Evolutionary conservation across 2,797 vertebrate species (phyloP), one percentile per base, ranked within the genome.

Genomic region (Tadarida brasiliensis): DNA sequence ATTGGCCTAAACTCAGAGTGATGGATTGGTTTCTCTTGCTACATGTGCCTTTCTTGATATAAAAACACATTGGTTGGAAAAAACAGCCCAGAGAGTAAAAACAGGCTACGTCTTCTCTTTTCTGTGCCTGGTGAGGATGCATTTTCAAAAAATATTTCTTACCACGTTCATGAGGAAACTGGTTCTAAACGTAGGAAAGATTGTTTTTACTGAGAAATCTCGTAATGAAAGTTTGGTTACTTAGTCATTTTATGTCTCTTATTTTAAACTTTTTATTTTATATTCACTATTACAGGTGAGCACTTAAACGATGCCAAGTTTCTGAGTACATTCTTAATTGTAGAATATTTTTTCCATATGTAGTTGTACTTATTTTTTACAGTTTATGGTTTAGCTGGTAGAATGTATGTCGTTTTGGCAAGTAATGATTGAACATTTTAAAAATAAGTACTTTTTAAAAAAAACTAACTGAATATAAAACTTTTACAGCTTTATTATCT

Each of bases 61-160:
- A 54, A 94, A 95, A 96, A 73, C 56, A 30, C 10, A 39, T 47
- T 77, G 33, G 30, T 63, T 84, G 35, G 57, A 30, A 39, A 83
- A 65, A 92, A 59, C 26, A 83, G 56, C 17, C 74, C 78, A 74
- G 47, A 54, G 57, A 44, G 30, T 88, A 28, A 82, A 94, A 89
- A 56, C 57, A 77, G 49, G 39, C 44, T 51, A 2, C 63, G 1
- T 74, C 22, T 92, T 94, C 26, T 93, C 74, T 92, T 56, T 47
- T 57, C 24, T 83, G 15, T 90, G 39, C 83, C 77, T 94, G 49
- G 16, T 44, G n/a, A 90, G 47, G 65, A 26, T 82, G 2, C 20
- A 26, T 91, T 87, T 92, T 92, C 59, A 74, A 85, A 96, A 87
- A 61, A 57, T 68, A 82, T 44, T 84, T 92, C 17, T 89, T 95